phyloP scores from a whole-genome alignment of 2,113 vertebrate species.

The Misgurnus mizolepis region DNA sequence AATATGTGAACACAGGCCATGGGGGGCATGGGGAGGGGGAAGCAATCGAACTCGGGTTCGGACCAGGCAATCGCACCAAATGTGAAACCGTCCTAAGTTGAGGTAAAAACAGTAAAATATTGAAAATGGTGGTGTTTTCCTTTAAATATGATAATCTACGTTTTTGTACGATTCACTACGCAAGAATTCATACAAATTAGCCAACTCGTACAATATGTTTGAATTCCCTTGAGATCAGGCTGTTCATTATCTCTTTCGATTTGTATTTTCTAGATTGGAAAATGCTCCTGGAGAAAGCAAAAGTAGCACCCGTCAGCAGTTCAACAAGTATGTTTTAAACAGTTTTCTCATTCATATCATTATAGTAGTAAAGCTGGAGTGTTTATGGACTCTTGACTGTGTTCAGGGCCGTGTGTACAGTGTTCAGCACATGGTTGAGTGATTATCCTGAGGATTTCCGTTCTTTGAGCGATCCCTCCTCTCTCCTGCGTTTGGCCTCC shows the following conservation, averaged over 20 bases:
- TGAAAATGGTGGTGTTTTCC: too few species aligned
- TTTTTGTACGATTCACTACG: too few species aligned
- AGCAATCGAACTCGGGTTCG: too few species aligned
- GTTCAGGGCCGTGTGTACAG: conserved; percentile 72
- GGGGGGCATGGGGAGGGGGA: too few species aligned
- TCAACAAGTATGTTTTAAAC: conserved; percentile 68
- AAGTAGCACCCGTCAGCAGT: conserved; percentile 68
- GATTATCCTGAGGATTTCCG: conserved; percentile 85
- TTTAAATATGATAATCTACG: too few species aligned
- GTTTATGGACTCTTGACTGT: neutral
- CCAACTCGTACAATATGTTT: too few species aligned
- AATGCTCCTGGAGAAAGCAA: conserved; percentile 68
- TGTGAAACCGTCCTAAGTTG: too few species aligned
- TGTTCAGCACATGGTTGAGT: conserved; percentile 83
- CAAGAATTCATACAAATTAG: too few species aligned
- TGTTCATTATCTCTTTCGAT: neutral
- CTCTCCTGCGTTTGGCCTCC: conserved; percentile 75
- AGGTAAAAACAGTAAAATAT: too few species aligned
- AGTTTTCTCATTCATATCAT: neutral
- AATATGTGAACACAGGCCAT: too few species aligned
- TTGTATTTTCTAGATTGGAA: conserved; percentile 63
- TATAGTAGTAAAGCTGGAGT: neutral
- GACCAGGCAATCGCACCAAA: too few species aligned
- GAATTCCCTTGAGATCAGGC: too few species aligned
- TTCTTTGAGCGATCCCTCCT: conserved; percentile 72